Evolutionary conservation across 1,140 invertebrate genomes (phyloP), one percentile per base, ranked within the genome.

Genomic region (Psix sp.): DNA sequence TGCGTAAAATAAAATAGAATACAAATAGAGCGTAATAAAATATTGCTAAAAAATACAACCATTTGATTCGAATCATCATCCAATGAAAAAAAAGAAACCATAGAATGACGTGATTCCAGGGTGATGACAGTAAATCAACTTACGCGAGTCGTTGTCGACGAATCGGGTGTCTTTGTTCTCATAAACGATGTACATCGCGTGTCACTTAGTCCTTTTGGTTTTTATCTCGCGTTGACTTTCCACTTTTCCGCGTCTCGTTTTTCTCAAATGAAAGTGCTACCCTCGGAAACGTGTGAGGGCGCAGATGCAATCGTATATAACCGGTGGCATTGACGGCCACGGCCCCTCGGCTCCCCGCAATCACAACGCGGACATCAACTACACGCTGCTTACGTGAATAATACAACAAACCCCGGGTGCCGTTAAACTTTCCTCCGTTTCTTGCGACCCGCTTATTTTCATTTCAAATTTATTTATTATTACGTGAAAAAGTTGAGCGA

Each of bases 301-400:
- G 67, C 78, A 80, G 79, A 82, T 83, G 80, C 81, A 80, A 81
- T 82, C 80, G 80, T 81, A 80, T n/a, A n/a, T n/a, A n/a, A 81
- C 80, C 72, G 76, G 77, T 77, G 78, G 77, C 77, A 78, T 75
- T 73, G 76, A 54, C 49, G 57, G 59, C 57, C 57, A 65, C 10
- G 13, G 10, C 56, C 35, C 56, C 24, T 4, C 11, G 17, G 4
- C 26, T 14, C 54, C 11, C 35, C 48, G 40, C 45, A 24, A 48
- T 18, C 29, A 18, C 24, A 51, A 31, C 13, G 9, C 56, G 14
- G 15, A 36, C 39, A 38, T 36, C 20, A 36, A 16, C 48, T 20
- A 42, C 49, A 18, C 40, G 52, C 24, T 51, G 36, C 42, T 49
- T 43, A 72, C 40, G 51, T 83, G 79, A 83, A 83, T 83, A 82